Conservation (phyloP, 2,113 vertebrate species). For the Perccottus glenii region DNA sequence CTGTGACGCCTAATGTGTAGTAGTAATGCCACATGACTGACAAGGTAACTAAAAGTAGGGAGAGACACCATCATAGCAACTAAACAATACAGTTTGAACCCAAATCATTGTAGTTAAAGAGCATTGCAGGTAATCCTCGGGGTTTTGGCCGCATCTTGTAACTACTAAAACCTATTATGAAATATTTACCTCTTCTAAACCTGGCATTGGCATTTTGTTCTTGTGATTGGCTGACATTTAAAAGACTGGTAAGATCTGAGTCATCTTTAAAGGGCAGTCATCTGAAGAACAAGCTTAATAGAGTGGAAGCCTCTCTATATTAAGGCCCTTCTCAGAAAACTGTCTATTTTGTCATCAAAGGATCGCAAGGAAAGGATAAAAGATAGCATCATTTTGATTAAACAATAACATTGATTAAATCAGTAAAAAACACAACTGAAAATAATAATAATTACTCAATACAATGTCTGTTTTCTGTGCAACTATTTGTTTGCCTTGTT, state of each 20-base stretch:
- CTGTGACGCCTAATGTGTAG: not conserved
- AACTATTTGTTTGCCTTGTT: not conserved
- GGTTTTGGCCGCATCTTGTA: not conserved
- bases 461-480: not conserved
- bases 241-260: slow-evolving; percentile 13
- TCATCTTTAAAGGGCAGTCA: slow-evolving; percentile 24
- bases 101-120: not conserved
- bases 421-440: not conserved
- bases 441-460: not conserved
- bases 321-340: slow-evolving; percentile 1
- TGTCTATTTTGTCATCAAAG: slow-evolving; percentile 2
- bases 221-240: slow-evolving; percentile 43
- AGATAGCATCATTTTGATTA: not conserved
- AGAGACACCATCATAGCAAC: not conserved
- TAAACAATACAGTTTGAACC: not conserved
- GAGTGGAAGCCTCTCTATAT: slow-evolving; percentile 23
- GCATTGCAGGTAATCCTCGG: not conserved
- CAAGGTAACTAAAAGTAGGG: too few species aligned
- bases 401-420: not conserved
- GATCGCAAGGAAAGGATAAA: not conserved
- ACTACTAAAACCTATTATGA: slow-evolving; percentile 12
- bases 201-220: slow-evolving; percentile 17
- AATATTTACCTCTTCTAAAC: slow-evolving; percentile 26
- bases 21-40: too few species aligned
- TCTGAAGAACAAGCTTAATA: slow-evolving; percentile 35